Percentiles rank a stretch among this genome's conserved stretches.
phyloP scores from a whole-genome alignment of 2,888 invertebrate genomes.

The Drepanosiphum platanoidis region DNA sequence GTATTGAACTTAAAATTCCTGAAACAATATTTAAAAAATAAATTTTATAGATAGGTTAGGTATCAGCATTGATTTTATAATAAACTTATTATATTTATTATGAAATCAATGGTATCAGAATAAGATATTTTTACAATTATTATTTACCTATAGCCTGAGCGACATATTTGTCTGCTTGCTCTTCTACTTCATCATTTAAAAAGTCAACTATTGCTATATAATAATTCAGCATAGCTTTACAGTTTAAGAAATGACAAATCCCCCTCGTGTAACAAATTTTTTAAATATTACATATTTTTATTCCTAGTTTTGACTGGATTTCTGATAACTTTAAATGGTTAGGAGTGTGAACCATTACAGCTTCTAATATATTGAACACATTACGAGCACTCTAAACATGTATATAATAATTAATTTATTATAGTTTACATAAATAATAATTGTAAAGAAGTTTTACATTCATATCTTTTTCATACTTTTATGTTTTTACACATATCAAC shows the following conservation, averaged over 20 bases:
- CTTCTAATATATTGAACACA: neutral
- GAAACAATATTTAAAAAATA: neutral
- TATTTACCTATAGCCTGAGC: slow-evolving; percentile 8
- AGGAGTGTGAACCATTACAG: slow-evolving; percentile 4
- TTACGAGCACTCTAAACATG: neutral
- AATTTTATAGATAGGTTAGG: neutral
- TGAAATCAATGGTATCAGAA: too few relatives aligned
- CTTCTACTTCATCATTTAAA: neutral
- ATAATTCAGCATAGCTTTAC: slow-evolving; percentile 1
- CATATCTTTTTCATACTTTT: neutral
- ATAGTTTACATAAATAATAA: neutral
- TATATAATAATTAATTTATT: neutral
- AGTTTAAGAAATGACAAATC: neutral
- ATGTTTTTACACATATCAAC: neutral
- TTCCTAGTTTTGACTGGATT: slow-evolving; percentile 5
- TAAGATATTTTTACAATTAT: neutral
- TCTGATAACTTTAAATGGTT: neutral
- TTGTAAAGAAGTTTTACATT: neutral
- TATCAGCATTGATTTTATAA: too few relatives aligned
- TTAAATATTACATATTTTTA: slow-evolving; percentile 5
- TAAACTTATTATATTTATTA: too few relatives aligned
- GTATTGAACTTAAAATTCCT: slow-evolving; percentile 6
- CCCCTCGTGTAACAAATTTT: neutral
- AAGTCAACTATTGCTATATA: neutral
- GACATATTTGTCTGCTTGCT: slow-evolving; percentile 9